These are phyloP conservation scores for Drosophila eugracilis DNA, from an alignment of 1,140 invertebrate genomes.

Conservation along the genomic window DNA sequence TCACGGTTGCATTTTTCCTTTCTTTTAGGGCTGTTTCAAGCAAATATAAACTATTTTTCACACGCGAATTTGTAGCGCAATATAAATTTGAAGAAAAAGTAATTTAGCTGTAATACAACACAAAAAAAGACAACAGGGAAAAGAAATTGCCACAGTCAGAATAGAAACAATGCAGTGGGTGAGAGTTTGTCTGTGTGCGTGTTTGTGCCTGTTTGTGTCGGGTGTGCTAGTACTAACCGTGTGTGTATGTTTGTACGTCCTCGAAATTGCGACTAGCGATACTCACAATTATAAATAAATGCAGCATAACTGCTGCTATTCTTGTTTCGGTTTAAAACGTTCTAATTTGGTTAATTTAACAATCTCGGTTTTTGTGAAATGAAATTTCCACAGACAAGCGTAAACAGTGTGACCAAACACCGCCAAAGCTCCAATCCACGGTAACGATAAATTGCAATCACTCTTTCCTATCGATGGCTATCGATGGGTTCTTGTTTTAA, in stretches of 20 bases:
- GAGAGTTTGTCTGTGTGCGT: slow-evolving; percentile 13
- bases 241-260: background rate
- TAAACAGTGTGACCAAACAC: slow-evolving; percentile 5
- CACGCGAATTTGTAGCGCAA: slow-evolving; percentile 12
- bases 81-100: slow-evolving; percentile 4
- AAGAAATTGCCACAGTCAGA: slow-evolving; percentile 43
- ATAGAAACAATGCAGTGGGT: slow-evolving; percentile 40
- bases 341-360: slow-evolving; percentile 40
- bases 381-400: slow-evolving; percentile 30
- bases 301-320: slow-evolving; percentile 67
- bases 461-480: background rate
- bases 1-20: slow-evolving; percentile 24
- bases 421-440: background rate
- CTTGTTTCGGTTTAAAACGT: slow-evolving; percentile 11
- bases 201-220: background rate
- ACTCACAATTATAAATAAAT: slow-evolving; percentile 59
- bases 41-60: slow-evolving; percentile 1
- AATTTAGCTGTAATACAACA: slow-evolving; percentile 33
- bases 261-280: slow-evolving; percentile 20
- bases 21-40: slow-evolving; percentile 1
- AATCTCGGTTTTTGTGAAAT: slow-evolving; percentile 16
- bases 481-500: background rate
- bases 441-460: background rate
- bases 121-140: slow-evolving; percentile 27
- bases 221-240: background rate